Evolutionary conservation across 2,797 vertebrate genomes (phyloP), one percentile per base, ranked within the genome.

Genomic region (Periophthalmus magnuspinnatus): DNA sequence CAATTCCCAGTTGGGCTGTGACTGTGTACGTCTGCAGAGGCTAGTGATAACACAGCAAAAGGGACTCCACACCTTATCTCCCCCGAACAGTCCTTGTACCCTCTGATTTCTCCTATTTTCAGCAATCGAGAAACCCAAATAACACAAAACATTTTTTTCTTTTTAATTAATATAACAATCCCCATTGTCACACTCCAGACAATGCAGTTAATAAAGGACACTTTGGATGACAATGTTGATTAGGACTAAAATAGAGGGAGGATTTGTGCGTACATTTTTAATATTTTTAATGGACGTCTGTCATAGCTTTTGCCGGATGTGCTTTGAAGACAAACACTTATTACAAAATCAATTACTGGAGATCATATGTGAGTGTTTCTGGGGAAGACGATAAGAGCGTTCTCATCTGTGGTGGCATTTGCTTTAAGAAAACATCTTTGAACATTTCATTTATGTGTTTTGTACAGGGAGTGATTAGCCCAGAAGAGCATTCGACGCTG

Each of bases 11-110:
- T 83, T 85, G 83, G 89, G 88, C 87, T 82, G 85, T 85, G 84
- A 86, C 84, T 84, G 82, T 81, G 70, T 84, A 79, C 88, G 84
- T 87, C 85, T 86, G 88, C 87, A 86, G 85, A 91, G 86, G 81
- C 84, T 81, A 83, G 88, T 76, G 92, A 94, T 93, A 93, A 93
- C 87, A 85, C 83, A n/a, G 85, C 86, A 84, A 86, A 89, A 85
- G 88, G 84, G 81, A 84, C 83, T 86, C 83, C 73, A 72, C 78
- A 84, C 85, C 91, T 93, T 93, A 94, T 94, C 93, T 88, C 81
- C 1, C 86, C 76, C 80, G 75, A 79, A 88, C 93, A 94, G 88
- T 89, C 89, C 90, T 81, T 88, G 89, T 90, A 89, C 85, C 69
- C 76, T 89, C 73, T 82, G 77, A 90, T 90, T 90, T 72, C 69